A percentile compares a stretch with the other conserved stretches of the same genome.
Evolutionary conservation across 2,797 vertebrate genomes (phyloP).

Genomic region (Leptodactylus fallax): DNA sequence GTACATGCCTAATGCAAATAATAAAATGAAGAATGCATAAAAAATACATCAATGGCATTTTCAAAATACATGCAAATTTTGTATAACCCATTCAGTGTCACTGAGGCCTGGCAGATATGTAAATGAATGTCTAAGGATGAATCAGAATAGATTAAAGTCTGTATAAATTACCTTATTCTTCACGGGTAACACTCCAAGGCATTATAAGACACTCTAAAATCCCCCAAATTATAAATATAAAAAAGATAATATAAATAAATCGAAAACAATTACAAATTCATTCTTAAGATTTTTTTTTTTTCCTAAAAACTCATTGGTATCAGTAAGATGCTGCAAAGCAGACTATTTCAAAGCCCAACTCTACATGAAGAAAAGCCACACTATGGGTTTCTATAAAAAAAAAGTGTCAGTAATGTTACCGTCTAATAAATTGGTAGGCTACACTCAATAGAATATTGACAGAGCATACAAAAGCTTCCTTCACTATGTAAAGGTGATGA

Average conservation of each 20-base stretch:
- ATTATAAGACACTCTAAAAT: constrained; percentile 34
- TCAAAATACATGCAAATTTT: constrained; percentile 60
- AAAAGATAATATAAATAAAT: neutral
- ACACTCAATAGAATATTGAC: neutral
- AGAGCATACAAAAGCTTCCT: neutral
- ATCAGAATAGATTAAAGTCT: constrained; percentile 60
- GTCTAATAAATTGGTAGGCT: neutral
- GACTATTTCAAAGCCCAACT: neutral
- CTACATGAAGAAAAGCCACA: neutral
- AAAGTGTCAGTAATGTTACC: neutral
- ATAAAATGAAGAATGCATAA: constrained; percentile 55
- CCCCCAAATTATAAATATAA: neutral
- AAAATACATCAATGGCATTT: constrained; percentile 61
- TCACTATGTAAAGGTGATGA: neutral
- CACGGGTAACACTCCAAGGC: constrained; percentile 41
- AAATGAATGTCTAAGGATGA: constrained; percentile 58
- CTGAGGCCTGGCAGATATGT: constrained; percentile 56
- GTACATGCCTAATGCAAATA: constrained; percentile 55
- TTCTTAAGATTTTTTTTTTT: too few species aligned
- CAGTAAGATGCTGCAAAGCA: neutral
- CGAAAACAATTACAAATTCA: too few species aligned
- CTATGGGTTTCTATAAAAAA: neutral
- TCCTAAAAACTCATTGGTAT: neutral
- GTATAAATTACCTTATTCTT: constrained; percentile 55
- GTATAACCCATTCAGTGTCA: constrained; percentile 57